These are phyloP conservation scores for Phthorimaea operculella DNA, from an alignment of 1,140 invertebrate species.

Conservation along the genomic window DNA sequence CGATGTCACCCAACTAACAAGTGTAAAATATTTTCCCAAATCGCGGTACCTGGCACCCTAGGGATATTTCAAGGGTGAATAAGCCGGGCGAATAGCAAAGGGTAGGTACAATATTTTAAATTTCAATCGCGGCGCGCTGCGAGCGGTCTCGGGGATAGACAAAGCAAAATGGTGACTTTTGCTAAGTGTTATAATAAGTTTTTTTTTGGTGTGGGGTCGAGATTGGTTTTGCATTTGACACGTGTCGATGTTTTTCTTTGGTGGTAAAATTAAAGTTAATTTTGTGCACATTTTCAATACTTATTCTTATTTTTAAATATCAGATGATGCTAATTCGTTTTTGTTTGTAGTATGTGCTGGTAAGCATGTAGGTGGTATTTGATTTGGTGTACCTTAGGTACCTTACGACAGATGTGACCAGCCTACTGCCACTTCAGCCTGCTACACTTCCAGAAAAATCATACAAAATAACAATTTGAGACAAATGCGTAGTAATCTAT, in stretches of 20 bases:
- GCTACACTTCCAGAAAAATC: background rate
- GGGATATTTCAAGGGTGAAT: conserved; percentile 70
- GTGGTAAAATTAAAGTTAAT: too few species aligned
- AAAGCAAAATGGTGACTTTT: conserved; percentile 38
- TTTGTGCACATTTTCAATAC: too few species aligned
- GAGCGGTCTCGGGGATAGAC: conserved; percentile 39
- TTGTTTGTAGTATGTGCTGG: too few species aligned
- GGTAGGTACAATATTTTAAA: conserved; percentile 70
- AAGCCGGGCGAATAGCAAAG: conserved; percentile 68
- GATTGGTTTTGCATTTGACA: too few species aligned
- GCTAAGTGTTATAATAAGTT: conserved; percentile 57
- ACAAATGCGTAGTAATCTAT: conserved; percentile 28
- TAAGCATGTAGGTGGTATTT: too few species aligned
- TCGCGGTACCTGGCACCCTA: conserved; percentile 64
- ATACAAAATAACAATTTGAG: conserved; percentile 24
- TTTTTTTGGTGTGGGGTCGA: conserved; percentile 8
- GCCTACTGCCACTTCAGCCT: too few species aligned
- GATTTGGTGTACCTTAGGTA: too few species aligned
- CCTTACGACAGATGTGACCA: too few species aligned
- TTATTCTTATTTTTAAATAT: too few species aligned
- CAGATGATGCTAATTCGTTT: too few species aligned
- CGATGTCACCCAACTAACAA: conserved; percentile 52
- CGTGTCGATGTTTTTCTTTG: too few species aligned
- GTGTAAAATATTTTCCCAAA: conserved; percentile 68
- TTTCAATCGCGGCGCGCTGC: conserved; percentile 67